Percentiles rank a stretch among this genome's conserved stretches.
Evolutionary conservation across 2,113 vertebrate species (phyloP).

Genomic region (Calidris pugnax): DNA sequence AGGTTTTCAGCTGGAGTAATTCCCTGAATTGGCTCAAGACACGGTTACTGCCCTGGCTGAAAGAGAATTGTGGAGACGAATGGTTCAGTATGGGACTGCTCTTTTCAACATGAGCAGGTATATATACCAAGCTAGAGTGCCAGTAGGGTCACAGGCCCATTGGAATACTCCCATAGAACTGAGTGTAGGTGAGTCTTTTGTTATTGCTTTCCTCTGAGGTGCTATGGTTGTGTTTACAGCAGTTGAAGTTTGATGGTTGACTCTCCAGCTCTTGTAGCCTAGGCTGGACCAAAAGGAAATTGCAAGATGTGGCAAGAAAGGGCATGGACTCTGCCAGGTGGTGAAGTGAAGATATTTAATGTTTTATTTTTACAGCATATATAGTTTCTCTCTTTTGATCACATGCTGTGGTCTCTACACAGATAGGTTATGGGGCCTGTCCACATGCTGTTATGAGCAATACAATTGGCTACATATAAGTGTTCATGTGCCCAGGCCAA

Average conservation of each 20-base stretch:
- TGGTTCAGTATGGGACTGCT: not conserved
- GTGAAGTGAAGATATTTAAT: too few relatives aligned
- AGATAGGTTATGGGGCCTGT: too few relatives aligned
- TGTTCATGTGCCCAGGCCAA: too few relatives aligned
- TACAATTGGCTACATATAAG: too few relatives aligned
- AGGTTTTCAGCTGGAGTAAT: not conserved
- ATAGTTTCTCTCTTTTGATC: too few relatives aligned
- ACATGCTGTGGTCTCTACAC: too few relatives aligned
- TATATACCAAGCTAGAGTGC: not conserved
- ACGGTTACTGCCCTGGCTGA: not conserved
- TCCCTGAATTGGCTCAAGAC: not conserved
- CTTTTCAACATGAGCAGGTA: not conserved
- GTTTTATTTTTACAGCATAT: too few relatives aligned
- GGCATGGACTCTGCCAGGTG: too few relatives aligned
- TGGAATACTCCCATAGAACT: not conserved
- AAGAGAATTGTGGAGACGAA: not conserved
- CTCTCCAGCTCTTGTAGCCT: accelerated
- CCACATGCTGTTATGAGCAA: too few relatives aligned
- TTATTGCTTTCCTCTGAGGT: not conserved
- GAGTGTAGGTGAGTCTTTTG: not conserved
- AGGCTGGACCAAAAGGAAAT: not conserved
- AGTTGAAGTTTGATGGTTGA: not conserved
- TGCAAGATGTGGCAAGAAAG: not conserved
- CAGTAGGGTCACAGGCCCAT: accelerated
- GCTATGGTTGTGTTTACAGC: not conserved